phyloP scores from a whole-genome alignment of 2,113 vertebrate species.

The Thoracochromis brauschi region DNA sequence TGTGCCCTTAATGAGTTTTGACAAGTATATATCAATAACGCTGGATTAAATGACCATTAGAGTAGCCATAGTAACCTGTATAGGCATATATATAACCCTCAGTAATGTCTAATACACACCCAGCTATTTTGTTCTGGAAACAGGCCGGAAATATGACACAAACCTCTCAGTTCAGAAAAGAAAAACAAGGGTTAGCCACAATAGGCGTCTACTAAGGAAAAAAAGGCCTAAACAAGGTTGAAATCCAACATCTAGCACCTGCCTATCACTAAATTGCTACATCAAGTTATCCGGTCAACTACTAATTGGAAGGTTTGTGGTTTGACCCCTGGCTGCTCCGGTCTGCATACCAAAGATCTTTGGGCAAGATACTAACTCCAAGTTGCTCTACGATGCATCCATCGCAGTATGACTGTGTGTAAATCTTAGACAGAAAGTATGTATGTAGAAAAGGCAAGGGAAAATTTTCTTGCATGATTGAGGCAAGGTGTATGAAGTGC shows the following conservation, averaged over 20 bases:
- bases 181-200: neutral
- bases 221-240: neutral
- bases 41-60: neutral
- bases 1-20: neutral
- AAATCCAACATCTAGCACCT: neutral
- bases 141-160: neutral
- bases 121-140: neutral
- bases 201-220: fast-evolving
- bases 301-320: neutral
- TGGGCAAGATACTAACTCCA: neutral
- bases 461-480: neutral
- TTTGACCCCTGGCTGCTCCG: neutral
- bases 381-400: neutral
- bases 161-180: neutral
- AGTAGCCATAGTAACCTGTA: neutral
- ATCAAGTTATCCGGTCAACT: neutral
- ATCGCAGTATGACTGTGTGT: neutral
- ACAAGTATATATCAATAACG: neutral
- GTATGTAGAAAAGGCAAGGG: neutral
- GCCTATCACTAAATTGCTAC: neutral
- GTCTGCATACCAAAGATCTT: neutral
- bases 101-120: neutral
- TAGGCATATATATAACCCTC: neutral
- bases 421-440: neutral
- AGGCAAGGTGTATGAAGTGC: neutral